Percentiles rank a stretch among this genome's conserved stretches.
phyloP scores from a whole-genome alignment of 2,797 vertebrate genomes.

The Neosilurus hyrtlii region DNA sequence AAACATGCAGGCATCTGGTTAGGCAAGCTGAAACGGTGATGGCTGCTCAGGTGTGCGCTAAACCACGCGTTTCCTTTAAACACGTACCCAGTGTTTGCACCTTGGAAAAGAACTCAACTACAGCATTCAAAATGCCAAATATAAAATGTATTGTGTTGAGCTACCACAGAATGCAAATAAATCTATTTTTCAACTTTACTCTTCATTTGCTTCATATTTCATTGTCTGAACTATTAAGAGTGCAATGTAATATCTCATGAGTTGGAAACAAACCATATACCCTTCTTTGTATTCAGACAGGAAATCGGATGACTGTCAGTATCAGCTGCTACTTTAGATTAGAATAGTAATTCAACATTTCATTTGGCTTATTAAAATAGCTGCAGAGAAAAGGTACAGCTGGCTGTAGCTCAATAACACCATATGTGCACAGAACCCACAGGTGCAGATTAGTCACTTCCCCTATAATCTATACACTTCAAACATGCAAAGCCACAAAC shows the following conservation, averaged over 20 bases:
- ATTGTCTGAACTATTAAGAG: not conserved
- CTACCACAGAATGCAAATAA: conserved; percentile 32
- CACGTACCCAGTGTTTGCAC: not conserved
- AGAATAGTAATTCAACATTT: not conserved
- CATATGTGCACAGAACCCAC: not conserved
- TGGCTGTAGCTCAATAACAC: not conserved
- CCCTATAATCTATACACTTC: not conserved
- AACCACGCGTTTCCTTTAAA: not conserved
- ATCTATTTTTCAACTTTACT: conserved; percentile 29
- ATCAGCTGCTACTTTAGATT: not conserved
- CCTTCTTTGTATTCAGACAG: too few species aligned
- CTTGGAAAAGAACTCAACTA: not conserved
- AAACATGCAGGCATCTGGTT: too few species aligned
- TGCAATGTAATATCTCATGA: not conserved
- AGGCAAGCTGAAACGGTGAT: too few species aligned
- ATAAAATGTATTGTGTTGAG: not conserved
- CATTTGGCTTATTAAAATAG: not conserved
- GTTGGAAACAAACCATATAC: not conserved
- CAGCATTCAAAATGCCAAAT: not conserved
- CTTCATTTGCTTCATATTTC: not conserved
- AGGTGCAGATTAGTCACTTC: not conserved
- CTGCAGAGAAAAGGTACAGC: not conserved
- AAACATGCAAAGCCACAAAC: not conserved
- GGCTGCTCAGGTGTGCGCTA: too few species aligned
- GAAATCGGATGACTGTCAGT: not conserved